A percentile compares a stretch with the other conserved stretches of the same genome.
Evolutionary conservation across 2,888 invertebrate species (phyloP).

Genomic region (Chrysodeixis includens): DNA sequence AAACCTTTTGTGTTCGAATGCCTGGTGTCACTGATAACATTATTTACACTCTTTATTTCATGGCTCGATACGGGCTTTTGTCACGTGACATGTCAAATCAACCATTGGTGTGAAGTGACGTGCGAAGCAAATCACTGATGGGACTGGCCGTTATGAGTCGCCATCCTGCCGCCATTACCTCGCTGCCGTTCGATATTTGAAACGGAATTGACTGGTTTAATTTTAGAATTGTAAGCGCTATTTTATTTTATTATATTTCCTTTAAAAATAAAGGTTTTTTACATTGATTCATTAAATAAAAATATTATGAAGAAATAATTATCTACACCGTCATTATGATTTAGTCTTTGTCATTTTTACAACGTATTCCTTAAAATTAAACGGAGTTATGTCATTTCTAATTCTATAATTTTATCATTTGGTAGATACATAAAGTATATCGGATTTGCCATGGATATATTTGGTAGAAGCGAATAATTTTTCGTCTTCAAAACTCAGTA

Average conservation of each 20-base stretch:
- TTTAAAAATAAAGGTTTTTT: background rate
- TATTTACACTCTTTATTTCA: conserved; percentile 59
- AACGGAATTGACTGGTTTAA: conserved; percentile 6
- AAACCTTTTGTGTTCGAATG: conserved; percentile 37
- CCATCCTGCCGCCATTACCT: background rate
- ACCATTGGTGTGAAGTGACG: conserved; percentile 54
- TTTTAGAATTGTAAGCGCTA: background rate
- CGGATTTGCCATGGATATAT: no score
- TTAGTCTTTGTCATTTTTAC: no score
- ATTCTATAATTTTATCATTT: no score
- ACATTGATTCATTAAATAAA: no score
- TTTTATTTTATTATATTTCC: background rate
- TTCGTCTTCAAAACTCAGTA: no score
- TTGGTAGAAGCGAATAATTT: no score
- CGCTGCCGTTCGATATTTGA: conserved; percentile 18
- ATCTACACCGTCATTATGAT: no score
- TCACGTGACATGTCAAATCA: conserved; percentile 23
- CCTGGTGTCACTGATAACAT: conserved; percentile 52
- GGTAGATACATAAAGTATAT: no score
- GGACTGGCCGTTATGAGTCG: conserved; percentile 44
- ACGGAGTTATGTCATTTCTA: no score
- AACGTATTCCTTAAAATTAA: no score
- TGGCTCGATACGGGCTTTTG: conserved; percentile 46
- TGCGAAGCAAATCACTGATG: conserved; percentile 51
- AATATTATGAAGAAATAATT: no score